These are phyloP conservation scores for Polylopha cassiicola DNA, from an alignment of 2,888 invertebrate genomes.

Conservation along the genomic window DNA sequence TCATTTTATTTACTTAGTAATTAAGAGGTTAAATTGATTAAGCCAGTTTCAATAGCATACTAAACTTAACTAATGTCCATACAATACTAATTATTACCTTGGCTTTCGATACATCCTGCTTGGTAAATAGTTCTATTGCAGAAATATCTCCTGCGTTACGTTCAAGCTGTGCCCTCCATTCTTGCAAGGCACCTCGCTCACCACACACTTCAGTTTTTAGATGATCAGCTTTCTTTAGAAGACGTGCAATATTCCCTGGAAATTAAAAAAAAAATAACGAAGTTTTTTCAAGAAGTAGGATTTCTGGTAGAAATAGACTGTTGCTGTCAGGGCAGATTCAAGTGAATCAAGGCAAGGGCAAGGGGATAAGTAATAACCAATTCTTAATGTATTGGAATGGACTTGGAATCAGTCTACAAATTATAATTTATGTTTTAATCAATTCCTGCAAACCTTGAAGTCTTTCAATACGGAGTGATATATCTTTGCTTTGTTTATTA, in stretches of 20 bases:
- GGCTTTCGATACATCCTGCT: slow-evolving; percentile 82
- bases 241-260: slow-evolving; percentile 70
- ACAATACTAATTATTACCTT: no score
- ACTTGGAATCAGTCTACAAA: no score
- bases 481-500: slow-evolving; percentile 65
- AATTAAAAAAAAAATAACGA: slow-evolving; percentile 14
- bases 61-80: no score
- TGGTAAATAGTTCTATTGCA: slow-evolving; percentile 83
- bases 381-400: no score
- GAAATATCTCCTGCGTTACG: slow-evolving; percentile 82
- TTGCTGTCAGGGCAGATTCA: no score
- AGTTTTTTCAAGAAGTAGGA: no score
- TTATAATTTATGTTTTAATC: neutral
- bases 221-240: slow-evolving; percentile 78
- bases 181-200: slow-evolving; percentile 80
- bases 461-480: slow-evolving; percentile 55
- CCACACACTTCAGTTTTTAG: slow-evolving; percentile 82
- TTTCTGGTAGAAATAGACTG: no score
- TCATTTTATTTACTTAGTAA: no score
- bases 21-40: no score
- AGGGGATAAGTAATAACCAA: no score
- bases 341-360: no score
- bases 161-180: slow-evolving; percentile 84
- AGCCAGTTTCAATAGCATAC: no score
- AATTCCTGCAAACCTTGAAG: slow-evolving; percentile 44